Conservation (phyloP, 2,797 vertebrate genomes). For the Malurus splendens region DNA sequence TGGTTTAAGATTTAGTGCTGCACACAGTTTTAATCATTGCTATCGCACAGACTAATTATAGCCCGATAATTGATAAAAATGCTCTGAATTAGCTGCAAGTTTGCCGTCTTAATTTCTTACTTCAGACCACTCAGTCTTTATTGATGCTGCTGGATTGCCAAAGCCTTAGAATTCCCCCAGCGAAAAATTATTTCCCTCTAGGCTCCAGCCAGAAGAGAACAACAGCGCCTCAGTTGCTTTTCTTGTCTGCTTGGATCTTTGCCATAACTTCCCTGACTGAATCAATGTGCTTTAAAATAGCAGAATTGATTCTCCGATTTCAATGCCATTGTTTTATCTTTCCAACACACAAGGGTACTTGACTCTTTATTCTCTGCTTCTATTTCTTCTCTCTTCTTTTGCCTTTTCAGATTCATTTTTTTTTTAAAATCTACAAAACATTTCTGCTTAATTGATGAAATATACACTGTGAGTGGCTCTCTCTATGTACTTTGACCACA, state of each 20-base stretch:
- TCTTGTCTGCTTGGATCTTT: constrained; percentile 24
- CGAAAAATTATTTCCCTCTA: constrained; percentile 31
- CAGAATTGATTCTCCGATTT: constrained; percentile 56
- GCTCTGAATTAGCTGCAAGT: constrained; percentile 14
- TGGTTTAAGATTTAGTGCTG: background rate
- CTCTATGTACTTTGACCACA: background rate
- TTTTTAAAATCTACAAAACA: background rate
- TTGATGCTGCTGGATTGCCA: constrained; percentile 7
- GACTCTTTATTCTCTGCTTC: background rate
- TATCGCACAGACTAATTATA: background rate
- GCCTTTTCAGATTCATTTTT: background rate
- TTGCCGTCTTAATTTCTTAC: constrained; percentile 22
- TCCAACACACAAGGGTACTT: background rate
- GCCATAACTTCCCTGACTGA: constrained; percentile 28
- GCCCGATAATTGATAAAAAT: constrained; percentile 14
- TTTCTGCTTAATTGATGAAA: background rate
- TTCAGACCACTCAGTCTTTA: constrained; percentile 20
- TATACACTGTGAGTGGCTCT: background rate
- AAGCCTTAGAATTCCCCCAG: constrained; percentile 1
- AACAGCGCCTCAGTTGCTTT: background rate
- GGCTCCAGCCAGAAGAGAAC: constrained; percentile 20
- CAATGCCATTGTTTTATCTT: constrained; percentile 49
- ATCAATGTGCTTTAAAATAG: constrained; percentile 61
- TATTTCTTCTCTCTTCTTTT: background rate
- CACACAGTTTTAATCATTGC: background rate